Evolutionary conservation across 1,140 invertebrate genomes (phyloP).

Genomic region (Mesaphorura yosii): DNA sequence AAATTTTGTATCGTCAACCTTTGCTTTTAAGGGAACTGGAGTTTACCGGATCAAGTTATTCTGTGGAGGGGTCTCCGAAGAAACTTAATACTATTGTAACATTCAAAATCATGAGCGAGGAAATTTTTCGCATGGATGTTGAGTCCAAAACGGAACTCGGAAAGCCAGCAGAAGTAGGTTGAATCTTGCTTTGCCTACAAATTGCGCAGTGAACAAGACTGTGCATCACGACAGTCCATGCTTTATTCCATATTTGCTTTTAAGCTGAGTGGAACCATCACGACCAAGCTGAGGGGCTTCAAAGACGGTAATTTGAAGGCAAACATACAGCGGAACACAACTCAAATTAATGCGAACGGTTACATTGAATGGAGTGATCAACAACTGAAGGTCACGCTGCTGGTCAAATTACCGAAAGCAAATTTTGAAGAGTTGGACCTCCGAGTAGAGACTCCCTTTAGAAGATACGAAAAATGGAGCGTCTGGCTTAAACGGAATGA

Average conservation of each 20-base stretch:
- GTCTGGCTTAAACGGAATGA: constrained; percentile 1
- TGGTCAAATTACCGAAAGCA: constrained; percentile 16
- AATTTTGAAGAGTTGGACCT: constrained; percentile 19
- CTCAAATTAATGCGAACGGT: constrained; percentile 13
- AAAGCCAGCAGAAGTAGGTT: constrained; percentile 25
- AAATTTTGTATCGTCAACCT: too few species aligned
- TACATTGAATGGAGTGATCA: constrained; percentile 15
- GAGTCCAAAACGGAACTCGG: constrained; percentile 17
- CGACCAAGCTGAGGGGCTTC: constrained; percentile 1
- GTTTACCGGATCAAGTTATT: not conserved
- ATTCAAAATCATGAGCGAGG: constrained; percentile 7
- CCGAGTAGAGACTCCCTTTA: constrained; percentile 19
- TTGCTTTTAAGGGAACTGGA: constrained; percentile 22
- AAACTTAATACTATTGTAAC: constrained; percentile 5
- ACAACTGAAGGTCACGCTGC: constrained; percentile 8
- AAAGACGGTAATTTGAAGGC: constrained; percentile 16
- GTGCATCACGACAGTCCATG: too few species aligned
- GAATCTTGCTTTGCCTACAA: too few species aligned
- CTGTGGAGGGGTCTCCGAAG: constrained; percentile 6
- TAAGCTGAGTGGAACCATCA: constrained; percentile 25
- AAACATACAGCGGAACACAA: not conserved
- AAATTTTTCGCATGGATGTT: constrained; percentile 21
- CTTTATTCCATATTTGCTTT: not conserved
- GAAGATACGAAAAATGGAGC: constrained; percentile 21
- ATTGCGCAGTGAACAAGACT: too few species aligned